phyloP scores from a whole-genome alignment of 2,113 vertebrate genomes.

The Cygnus buccinator region DNA sequence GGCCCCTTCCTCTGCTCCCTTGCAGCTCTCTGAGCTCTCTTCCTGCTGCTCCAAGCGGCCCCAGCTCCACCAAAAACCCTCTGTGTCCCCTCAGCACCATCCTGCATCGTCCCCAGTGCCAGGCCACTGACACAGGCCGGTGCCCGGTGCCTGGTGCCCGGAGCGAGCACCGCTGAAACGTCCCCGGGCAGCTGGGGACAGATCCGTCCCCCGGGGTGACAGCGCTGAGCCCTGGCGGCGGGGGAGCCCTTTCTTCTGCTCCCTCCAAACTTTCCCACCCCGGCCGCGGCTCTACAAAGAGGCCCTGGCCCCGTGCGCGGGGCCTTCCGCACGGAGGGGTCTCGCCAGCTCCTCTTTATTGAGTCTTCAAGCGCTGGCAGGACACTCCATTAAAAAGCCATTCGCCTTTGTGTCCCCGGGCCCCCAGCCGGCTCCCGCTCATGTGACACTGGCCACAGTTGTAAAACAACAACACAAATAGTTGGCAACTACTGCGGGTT shows the following conservation, averaged over 20 bases:
- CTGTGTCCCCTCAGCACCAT: background rate
- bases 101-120: background rate
- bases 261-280: constrained; percentile 72
- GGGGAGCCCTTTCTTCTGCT: constrained; percentile 22
- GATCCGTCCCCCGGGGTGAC: background rate
- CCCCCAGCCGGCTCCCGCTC: constrained; percentile 85
- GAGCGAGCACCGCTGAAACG: background rate
- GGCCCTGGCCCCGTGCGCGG: constrained; percentile 63
- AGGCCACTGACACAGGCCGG: too few species aligned
- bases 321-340: constrained; percentile 74
- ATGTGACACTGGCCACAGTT: constrained; percentile 83
- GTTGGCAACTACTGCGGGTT: constrained; percentile 76
- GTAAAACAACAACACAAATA: constrained; percentile 84
- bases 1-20: background rate
- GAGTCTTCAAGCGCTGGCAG: constrained; percentile 82
- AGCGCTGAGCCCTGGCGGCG: background rate
- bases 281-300: constrained; percentile 72
- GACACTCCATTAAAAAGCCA: constrained; percentile 88
- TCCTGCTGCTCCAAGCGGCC: background rate
- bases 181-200: background rate
- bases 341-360: constrained; percentile 79
- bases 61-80: background rate
- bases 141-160: fast-evolving
- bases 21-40: background rate
- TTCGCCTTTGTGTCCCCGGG: constrained; percentile 81